phyloP scores from a whole-genome alignment of 92 coral and sea anemone species.

The Paragorgia papillata region DNA sequence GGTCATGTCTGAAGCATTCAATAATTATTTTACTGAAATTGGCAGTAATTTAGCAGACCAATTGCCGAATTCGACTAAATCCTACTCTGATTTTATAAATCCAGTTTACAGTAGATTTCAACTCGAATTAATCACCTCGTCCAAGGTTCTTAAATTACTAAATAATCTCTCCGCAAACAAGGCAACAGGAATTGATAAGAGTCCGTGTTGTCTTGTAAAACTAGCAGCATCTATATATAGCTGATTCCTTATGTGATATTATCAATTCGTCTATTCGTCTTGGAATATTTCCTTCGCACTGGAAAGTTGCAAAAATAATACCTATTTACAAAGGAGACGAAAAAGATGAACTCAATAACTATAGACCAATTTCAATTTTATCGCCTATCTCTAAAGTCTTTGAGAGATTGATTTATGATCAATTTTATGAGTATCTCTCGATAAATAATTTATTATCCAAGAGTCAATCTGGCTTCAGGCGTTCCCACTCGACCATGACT shows the following conservation, averaged over 20 bases:
- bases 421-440: slow-evolving; percentile 27
- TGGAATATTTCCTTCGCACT: slow-evolving; percentile 1
- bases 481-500: slow-evolving; percentile 23
- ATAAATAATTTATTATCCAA: slow-evolving; percentile 22
- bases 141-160: background rate
- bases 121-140: too few relatives aligned
- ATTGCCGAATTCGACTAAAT: background rate
- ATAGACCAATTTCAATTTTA: slow-evolving; percentile 17
- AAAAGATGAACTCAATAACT: slow-evolving; percentile 7
- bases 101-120: too few relatives aligned
- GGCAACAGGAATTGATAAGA: slow-evolving; percentile 5
- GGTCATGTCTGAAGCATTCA: slow-evolving; percentile 25
- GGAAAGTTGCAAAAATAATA: slow-evolving; percentile 10
- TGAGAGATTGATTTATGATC: slow-evolving; percentile 35
- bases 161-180: background rate
- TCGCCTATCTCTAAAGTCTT: slow-evolving; percentile 24
- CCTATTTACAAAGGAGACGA: slow-evolving; percentile 16
- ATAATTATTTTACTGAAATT: slow-evolving; percentile 10
- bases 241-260: background rate
- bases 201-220: slow-evolving; percentile 2
- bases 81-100: too few relatives aligned
- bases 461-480: slow-evolving; percentile 34
- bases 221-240: slow-evolving; percentile 10
- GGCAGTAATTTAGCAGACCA: slow-evolving; percentile 23
- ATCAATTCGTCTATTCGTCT: background rate